phyloP scores from a whole-genome alignment of 2,797 vertebrate genomes.

The Siniperca undulata region DNA sequence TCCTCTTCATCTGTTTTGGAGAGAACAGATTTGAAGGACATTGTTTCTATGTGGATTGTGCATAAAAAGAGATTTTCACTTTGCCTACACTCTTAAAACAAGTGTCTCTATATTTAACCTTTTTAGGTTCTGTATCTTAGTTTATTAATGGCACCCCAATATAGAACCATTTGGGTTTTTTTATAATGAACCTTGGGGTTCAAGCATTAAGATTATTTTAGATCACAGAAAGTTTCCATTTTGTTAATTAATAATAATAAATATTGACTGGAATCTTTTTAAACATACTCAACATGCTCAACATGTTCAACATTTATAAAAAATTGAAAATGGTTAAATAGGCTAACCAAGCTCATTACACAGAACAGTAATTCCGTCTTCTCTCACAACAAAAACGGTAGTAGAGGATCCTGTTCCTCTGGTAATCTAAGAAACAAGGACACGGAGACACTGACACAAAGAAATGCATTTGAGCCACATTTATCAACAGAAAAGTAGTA shows the following conservation, averaged over 20 bases:
- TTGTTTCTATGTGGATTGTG: conserved; percentile 34
- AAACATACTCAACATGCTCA: too few species aligned
- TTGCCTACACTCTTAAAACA: background rate
- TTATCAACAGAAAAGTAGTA: too few species aligned
- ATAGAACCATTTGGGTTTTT: background rate
- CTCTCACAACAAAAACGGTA: background rate
- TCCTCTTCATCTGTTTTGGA: conserved; percentile 69
- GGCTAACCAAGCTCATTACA: background rate
- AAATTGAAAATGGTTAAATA: background rate
- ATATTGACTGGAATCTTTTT: too few species aligned
- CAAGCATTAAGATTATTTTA: too few species aligned
- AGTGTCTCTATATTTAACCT: background rate
- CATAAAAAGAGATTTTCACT: conserved; percentile 14
- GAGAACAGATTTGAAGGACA: conserved; percentile 59
- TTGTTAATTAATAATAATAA: too few species aligned
- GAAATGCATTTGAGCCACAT: too few species aligned
- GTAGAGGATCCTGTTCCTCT: too few species aligned
- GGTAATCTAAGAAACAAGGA: too few species aligned
- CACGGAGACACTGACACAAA: too few species aligned
- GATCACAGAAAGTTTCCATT: too few species aligned
- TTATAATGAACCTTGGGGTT: too few species aligned
- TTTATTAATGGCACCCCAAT: background rate
- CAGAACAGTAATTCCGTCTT: background rate
- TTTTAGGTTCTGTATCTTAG: background rate
- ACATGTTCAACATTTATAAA: too few species aligned